phyloP scores from a whole-genome alignment of 2,888 invertebrate genomes.

The Chironomus riparius region DNA sequence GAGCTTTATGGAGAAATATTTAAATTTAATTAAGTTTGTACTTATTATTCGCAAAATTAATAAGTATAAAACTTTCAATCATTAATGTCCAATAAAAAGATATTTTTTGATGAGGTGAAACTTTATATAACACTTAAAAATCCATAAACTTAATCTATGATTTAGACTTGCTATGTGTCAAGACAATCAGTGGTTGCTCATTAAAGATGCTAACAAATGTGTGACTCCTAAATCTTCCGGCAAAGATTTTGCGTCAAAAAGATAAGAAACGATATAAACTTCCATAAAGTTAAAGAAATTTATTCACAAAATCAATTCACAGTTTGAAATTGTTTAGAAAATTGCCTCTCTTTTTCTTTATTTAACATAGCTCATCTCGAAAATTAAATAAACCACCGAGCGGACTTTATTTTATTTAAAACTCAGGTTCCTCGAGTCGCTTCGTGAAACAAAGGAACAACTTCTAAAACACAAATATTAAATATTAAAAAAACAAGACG shows the following conservation, averaged over 20 bases:
- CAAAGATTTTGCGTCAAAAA: background rate
- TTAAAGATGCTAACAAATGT: background rate
- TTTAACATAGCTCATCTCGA: background rate
- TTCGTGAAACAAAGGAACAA: background rate
- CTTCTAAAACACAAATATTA: background rate
- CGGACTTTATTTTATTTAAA: background rate
- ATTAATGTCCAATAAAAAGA: too few species aligned
- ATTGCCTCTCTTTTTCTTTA: background rate
- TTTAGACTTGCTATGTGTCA: too few species aligned
- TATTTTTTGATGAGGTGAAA: too few species aligned
- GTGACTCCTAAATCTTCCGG: background rate
- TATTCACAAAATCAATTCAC: background rate
- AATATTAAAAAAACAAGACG: background rate
- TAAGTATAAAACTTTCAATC: too few species aligned
- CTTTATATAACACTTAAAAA: too few species aligned
- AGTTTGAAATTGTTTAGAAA: conserved; percentile 14
- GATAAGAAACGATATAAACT: background rate
- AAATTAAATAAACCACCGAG: conserved; percentile 4
- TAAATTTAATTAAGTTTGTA: too few species aligned
- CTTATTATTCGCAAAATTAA: too few species aligned
- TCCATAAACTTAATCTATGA: too few species aligned
- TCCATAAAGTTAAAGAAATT: background rate
- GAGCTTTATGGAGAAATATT: too few species aligned
- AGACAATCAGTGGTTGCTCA: too few species aligned
- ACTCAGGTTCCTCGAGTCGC: background rate